Evolutionary conservation across 2,888 invertebrate genomes (phyloP), one percentile per base, ranked within the genome.

Genomic region (Lasioglossum pauxillum): DNA sequence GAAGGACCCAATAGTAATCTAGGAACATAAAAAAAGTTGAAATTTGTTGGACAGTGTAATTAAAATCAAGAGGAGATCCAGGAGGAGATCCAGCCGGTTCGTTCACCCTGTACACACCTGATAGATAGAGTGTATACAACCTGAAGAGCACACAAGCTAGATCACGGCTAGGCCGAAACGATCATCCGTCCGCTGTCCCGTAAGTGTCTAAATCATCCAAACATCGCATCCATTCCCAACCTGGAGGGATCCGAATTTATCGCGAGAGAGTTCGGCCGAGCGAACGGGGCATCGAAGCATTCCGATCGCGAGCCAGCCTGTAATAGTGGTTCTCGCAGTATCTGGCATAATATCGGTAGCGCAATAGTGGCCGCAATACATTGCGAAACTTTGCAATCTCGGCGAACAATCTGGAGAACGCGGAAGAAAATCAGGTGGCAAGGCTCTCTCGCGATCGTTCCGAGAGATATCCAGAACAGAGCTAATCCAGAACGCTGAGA

Each of bases 351-450:
- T 60, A 60, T 27, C n/a, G 60, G 60, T 27, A 60, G 27, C 60
- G 60, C 60, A 27, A 27, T 67, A 81, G 27, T 3, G 72, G 10
- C 35, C 23, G 27, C 53, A n/a, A 1, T 16, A 12, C 0, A 27
- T 23, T 35, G 35, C 8, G 31, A 69, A 78, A 79, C 5, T 67
- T 57, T 7, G 38, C 35, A 79, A 82, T 82, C 82, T 71, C 57
- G 16, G 1, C 8, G 44, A 53, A 64, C 5, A 41, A 82, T 82
- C 82, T 41, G 67, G 31, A 16, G 53, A 77, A 69, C 77, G 69
- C 44, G 73, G 38, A 27, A 60, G 83, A n/a, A 83, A 81, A 81
- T 83, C 71, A 35, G 41, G 19, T 57, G 46, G 44, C 60, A 23
- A 60, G 23, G 75, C 19, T 57, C 80, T 57, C 79, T 57, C 57